phyloP scores from a whole-genome alignment of 2,888 invertebrate species.

The Calliopum simillimum region DNA sequence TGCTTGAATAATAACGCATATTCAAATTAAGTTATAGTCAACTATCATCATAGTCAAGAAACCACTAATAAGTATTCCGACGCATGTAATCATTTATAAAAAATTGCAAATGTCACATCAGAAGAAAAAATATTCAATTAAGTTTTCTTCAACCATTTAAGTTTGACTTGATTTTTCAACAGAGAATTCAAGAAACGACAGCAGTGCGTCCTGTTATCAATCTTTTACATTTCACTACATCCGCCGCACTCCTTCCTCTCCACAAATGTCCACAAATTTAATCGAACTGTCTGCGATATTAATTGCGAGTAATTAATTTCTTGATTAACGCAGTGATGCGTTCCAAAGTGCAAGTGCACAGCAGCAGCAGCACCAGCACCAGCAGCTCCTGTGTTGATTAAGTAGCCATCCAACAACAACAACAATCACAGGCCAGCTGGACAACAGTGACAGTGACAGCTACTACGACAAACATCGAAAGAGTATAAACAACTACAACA shows the following conservation, averaged over 20 bases:
- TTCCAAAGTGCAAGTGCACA: conserved; percentile 8
- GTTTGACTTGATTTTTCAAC: not conserved
- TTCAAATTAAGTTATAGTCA: too few species aligned
- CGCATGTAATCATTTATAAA: too few species aligned
- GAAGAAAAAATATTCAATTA: too few species aligned
- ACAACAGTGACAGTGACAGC: too few species aligned
- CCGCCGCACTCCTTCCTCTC: too few species aligned
- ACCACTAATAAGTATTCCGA: too few species aligned
- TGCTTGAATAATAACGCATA: too few species aligned
- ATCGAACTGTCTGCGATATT: conserved; percentile 32
- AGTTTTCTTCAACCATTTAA: not conserved
- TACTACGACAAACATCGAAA: conserved; percentile 6
- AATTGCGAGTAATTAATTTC: conserved; percentile 35
- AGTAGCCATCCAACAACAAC: not conserved
- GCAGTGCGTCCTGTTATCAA: too few species aligned
- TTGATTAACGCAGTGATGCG: conserved; percentile 24
- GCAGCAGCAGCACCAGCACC: not conserved
- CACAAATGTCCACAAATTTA: not conserved
- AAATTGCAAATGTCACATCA: too few species aligned
- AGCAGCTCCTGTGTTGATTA: conserved; percentile 13
- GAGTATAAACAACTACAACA: not conserved
- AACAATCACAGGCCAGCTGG: not conserved
- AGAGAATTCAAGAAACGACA: not conserved
- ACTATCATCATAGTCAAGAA: too few species aligned
- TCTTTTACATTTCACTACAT: too few species aligned